A percentile compares a stretch with the other conserved stretches of the same genome.
These are phyloP conservation scores for Poeciliopsis occidentalis DNA, from an alignment of 2,113 vertebrate species.

Conservation along the genomic window DNA sequence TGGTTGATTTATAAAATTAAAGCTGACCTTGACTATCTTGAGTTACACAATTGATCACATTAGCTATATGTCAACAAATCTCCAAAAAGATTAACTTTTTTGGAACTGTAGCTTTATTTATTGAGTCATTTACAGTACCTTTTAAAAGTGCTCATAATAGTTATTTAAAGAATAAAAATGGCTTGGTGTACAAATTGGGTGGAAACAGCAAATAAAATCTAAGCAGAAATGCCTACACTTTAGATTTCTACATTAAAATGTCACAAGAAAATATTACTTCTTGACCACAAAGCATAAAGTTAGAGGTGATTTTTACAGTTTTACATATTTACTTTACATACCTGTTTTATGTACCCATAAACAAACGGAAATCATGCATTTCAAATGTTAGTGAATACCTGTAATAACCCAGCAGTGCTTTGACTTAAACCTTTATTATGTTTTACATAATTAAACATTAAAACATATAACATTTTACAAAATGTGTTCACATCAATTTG, in stretches of 20 bases:
- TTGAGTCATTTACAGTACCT: neutral
- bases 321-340: neutral
- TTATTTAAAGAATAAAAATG: no score
- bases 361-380: neutral
- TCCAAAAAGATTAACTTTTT: neutral
- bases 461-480: neutral
- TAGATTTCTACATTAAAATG: no score
- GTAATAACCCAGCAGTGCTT: neutral
- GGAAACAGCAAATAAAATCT: no score
- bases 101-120: neutral
- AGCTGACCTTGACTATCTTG: neutral
- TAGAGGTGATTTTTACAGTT: no score
- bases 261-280: no score
- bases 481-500: neutral
- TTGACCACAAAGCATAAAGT: no score
- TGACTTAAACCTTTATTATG: neutral
- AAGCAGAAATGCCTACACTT: no score
- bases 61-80: neutral
- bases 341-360: neutral
- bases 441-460: neutral
- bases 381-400: neutral
- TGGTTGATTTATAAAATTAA: neutral
- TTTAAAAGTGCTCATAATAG: neutral
- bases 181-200: no score
- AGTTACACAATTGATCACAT: neutral